phyloP scores from a whole-genome alignment of 1,140 invertebrate species.

The Trigoniulus corallinus region DNA sequence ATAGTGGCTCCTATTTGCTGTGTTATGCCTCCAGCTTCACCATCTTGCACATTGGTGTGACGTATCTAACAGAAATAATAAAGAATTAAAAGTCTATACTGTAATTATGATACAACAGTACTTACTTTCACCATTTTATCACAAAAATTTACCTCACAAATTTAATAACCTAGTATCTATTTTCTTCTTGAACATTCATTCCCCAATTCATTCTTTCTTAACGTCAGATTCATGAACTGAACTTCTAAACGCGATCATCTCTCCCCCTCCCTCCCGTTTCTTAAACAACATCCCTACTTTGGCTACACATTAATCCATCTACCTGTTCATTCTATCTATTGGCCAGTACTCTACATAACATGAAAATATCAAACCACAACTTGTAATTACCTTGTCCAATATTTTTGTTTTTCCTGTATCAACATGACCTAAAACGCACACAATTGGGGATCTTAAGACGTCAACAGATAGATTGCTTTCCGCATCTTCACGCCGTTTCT shows the following conservation, averaged over 20 bases:
- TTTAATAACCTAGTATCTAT: no score
- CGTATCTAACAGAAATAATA: slow-evolving; percentile 38
- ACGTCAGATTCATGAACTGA: no score
- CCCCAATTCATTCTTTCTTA: no score
- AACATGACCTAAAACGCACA: slow-evolving; percentile 98
- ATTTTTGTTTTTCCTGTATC: slow-evolving; percentile 99
- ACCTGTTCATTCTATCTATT: no score
- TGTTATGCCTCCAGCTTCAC: slow-evolving; percentile 97
- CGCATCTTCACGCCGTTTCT: slow-evolving; percentile 63
- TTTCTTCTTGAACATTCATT: no score
- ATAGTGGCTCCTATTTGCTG: slow-evolving; percentile 99
- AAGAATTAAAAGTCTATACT: slow-evolving; percentile 4
- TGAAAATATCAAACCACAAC: no score
- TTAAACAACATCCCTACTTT: no score
- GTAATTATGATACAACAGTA: not conserved
- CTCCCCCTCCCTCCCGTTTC: no score
- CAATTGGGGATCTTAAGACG: slow-evolving; percentile 78
- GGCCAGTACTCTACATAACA: no score
- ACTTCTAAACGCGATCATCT: no score
- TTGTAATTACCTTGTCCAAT: slow-evolving; percentile 57
- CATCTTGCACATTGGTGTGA: slow-evolving; percentile 90
- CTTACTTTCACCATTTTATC: not conserved
- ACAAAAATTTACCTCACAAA: not conserved
- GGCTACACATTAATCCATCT: no score
- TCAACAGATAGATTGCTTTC: slow-evolving; percentile 64